A percentile compares a stretch with the other conserved stretches of the same genome.
Conservation (phyloP, 2,888 invertebrate genomes). For the Parnassius smintheus region DNA sequence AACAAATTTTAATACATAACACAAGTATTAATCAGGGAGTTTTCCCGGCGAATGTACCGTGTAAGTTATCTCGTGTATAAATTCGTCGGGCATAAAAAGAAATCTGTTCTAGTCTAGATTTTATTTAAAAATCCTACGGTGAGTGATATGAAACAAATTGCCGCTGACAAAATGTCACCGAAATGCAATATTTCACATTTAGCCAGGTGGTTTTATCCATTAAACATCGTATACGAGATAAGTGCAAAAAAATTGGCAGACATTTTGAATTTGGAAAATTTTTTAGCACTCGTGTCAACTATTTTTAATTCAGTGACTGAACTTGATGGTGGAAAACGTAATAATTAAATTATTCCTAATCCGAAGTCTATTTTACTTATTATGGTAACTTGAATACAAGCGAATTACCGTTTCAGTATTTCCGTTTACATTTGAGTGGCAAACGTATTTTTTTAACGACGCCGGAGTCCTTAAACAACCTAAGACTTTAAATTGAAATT, state of each 20-base stretch:
- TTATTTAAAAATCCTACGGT: conserved; percentile 63
- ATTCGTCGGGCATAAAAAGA: conserved; percentile 35
- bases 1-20: not conserved
- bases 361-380: too few relatives aligned
- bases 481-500: too few relatives aligned
- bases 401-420: too few relatives aligned
- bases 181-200: conserved; percentile 69
- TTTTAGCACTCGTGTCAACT: conserved; percentile 26
- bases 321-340: too few relatives aligned
- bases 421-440: too few relatives aligned
- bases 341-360: too few relatives aligned
- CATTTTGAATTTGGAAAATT: conserved; percentile 45
- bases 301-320: not conserved
- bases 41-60: conserved; percentile 33
- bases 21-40: not conserved
- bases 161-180: conserved; percentile 66
- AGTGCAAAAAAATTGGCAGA: conserved; percentile 43
- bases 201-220: conserved; percentile 76
- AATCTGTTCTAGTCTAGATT: conserved; percentile 50
- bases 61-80: conserved; percentile 34
- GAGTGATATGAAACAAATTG: conserved; percentile 59
- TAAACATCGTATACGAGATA: conserved; percentile 61
- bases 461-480: too few relatives aligned
- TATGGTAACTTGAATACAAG: too few relatives aligned
- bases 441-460: too few relatives aligned